Conservation (phyloP, 2,113 vertebrate species). For the Pseudopipra pipra region DNA sequence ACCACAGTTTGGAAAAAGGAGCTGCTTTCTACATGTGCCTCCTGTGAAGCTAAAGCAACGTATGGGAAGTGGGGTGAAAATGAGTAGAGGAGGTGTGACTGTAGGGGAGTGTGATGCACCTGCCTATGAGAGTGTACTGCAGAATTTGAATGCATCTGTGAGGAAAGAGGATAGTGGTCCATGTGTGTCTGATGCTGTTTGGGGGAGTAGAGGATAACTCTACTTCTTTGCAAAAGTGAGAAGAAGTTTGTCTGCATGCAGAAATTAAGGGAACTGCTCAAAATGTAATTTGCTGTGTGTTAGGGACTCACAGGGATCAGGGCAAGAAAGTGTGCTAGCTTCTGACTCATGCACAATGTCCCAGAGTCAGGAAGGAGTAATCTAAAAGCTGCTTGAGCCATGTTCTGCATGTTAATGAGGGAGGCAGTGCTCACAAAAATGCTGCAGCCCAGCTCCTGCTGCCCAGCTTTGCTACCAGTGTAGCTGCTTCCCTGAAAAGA, state of each 20-base stretch:
- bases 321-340: background rate
- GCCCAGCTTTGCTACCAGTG: background rate
- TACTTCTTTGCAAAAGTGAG: background rate
- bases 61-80: background rate
- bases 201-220: background rate
- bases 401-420: constrained; percentile 10
- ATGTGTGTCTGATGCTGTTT: rapidly evolving
- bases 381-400: background rate
- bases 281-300: background rate
- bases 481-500: background rate
- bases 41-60: background rate
- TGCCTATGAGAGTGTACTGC: background rate
- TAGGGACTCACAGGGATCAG: background rate
- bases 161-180: background rate
- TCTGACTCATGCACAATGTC: background rate
- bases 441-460: background rate
- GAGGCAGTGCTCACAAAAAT: background rate
- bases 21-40: background rate
- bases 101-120: background rate
- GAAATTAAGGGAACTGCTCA: background rate
- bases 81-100: background rate
- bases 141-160: background rate
- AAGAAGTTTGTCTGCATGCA: background rate
- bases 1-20: background rate
- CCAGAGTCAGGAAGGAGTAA: constrained; percentile 11